A percentile compares a stretch with the other conserved stretches of the same genome.
Evolutionary conservation across 2,113 vertebrate genomes (phyloP).

Genomic region (Tamias sibiricus): DNA sequence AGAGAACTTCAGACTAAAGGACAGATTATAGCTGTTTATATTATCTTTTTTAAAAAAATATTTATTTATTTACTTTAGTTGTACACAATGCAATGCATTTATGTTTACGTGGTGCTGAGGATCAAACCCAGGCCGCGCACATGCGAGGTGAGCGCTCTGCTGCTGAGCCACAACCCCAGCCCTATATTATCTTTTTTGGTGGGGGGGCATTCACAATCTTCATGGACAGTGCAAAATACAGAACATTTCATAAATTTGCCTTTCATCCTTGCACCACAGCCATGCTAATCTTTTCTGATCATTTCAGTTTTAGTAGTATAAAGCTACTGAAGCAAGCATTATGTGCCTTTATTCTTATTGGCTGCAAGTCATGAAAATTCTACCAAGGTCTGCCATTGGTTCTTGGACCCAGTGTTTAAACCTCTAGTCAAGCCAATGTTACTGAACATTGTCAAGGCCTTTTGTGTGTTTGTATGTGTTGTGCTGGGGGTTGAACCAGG

Average conservation of each 20-base stretch:
- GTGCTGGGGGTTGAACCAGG: no score
- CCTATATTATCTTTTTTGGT: neutral
- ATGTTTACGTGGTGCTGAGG: no score
- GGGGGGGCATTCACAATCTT: neutral
- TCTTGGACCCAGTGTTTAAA: constrained; percentile 40
- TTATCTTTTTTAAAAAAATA: no score
- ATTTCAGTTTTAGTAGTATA: neutral
- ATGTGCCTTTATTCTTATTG: neutral
- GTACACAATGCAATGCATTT: no score
- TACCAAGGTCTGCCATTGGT: constrained; percentile 1
- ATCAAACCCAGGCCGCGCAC: no score
- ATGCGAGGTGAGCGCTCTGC: no score
- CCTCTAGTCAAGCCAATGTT: neutral
- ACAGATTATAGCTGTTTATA: neutral
- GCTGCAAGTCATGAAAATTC: constrained; percentile 28
- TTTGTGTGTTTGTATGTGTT: no score
- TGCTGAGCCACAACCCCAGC: no score
- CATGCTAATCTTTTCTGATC: neutral
- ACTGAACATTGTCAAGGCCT: neutral
- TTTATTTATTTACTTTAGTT: no score
- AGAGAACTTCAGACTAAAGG: constrained; percentile 47
- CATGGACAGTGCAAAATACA: neutral
- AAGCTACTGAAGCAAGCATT: neutral
- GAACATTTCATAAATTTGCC: neutral
- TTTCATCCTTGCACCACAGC: neutral